Evolutionary conservation across 2,888 invertebrate genomes (phyloP).

Genomic region (Dastarcus helophoroides): DNA sequence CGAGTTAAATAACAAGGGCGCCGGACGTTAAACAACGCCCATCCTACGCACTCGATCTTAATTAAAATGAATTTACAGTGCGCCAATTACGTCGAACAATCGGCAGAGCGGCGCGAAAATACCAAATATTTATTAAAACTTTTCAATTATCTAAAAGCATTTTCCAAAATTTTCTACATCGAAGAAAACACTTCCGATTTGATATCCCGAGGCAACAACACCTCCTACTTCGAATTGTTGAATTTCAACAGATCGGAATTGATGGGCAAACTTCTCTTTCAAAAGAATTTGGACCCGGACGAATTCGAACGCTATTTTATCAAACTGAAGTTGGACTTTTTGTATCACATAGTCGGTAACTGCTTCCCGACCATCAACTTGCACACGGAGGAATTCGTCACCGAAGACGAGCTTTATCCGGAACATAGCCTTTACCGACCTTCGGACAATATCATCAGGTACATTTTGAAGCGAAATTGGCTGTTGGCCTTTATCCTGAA

Average conservation of each 20-base stretch:
- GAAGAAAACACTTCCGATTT: constrained; percentile 29
- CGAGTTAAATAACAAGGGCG: constrained; percentile 19
- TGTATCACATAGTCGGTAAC: constrained; percentile 60
- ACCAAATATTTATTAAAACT: constrained; percentile 41
- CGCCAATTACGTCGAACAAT: constrained; percentile 18
- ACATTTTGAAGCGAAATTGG: constrained; percentile 56
- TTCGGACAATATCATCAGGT: constrained; percentile 45
- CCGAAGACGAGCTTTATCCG: constrained; percentile 39
- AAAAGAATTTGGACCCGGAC: constrained; percentile 52
- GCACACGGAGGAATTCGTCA: constrained; percentile 37
- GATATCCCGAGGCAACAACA: constrained; percentile 29
- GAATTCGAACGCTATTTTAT: constrained; percentile 58
- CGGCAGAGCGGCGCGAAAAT: constrained; percentile 9
- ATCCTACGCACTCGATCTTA: constrained; percentile 41
- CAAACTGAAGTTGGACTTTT: constrained; percentile 59
- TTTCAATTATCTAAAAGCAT: constrained; percentile 47
- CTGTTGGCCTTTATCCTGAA: constrained; percentile 55
- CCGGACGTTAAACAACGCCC: constrained; percentile 40
- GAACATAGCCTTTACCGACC: constrained; percentile 32
- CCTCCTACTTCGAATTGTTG: constrained; percentile 42
- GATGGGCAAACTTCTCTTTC: constrained; percentile 56
- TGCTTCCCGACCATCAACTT: constrained; percentile 56
- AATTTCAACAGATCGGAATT: constrained; percentile 46
- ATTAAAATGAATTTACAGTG: constrained; percentile 42
- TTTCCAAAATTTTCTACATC: constrained; percentile 38